Evolutionary conservation across 2,113 vertebrate genomes (phyloP).

Genomic region (Hemicordylus capensis): DNA sequence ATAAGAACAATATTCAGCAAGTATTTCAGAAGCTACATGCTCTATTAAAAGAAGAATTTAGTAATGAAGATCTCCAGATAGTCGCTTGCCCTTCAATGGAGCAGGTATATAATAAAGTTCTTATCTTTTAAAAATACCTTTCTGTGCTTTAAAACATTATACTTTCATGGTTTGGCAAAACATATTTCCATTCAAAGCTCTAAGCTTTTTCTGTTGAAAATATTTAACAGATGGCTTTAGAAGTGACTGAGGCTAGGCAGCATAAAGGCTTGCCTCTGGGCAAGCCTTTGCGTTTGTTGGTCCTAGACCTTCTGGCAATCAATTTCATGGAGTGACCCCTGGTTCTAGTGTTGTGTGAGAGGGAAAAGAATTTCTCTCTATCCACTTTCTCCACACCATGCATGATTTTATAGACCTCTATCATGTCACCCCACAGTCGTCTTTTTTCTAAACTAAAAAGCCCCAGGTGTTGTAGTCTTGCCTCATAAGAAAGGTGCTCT

Average conservation of each 20-base stretch:
- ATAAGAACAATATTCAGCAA: constrained; percentile 96
- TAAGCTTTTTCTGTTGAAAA: background rate
- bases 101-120: constrained; percentile 79
- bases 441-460: no score
- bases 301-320: no score
- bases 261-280: background rate
- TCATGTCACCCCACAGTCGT: no score
- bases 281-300: no score
- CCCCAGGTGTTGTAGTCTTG: no score
- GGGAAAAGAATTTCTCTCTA: no score
- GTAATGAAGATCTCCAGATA: constrained; percentile 91
- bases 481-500: no score
- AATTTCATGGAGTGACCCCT: no score
- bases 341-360: no score
- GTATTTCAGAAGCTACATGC: constrained; percentile 92
- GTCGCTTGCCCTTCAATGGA: constrained; percentile 96
- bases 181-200: background rate
- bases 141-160: background rate
- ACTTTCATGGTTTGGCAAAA: no score
- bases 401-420: no score
- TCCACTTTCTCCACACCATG: no score
- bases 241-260: background rate
- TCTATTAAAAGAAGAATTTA: constrained; percentile 93
- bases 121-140: background rate
- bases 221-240: background rate